Base-by-base conservation (phyloP, 2,113 vertebrate genomes). In the Piprites chloris region DNA sequence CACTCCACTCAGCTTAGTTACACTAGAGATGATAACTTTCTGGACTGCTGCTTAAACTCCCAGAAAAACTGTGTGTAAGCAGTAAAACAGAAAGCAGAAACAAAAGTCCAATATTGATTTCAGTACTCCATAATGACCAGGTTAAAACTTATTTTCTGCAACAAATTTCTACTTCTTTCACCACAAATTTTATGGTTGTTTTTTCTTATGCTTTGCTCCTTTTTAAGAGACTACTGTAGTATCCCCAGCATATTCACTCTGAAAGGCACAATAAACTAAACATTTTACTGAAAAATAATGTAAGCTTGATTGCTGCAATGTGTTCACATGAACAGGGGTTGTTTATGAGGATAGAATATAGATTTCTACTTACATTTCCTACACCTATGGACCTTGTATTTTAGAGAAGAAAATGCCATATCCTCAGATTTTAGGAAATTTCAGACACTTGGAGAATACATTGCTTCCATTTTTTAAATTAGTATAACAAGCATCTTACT, bases 61-160 rank as follows among this genome's bases (percentile, higher is more conserved):
- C 61, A 82, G 58, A 86, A 87, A 87, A 90, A 88, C 4, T 71
- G 30, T 62, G 10, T 24, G 10, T 20, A 90, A 39, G 30, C 62
- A 80, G 47, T 68, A 78, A 89, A 91, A 91, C 55, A 78, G 20
- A n/a, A 85, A 87, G 30, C 39, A 90, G n/a, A 87, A 89, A 72
- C 15, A 56, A 89, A 93, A 87, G 73, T 68, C 10, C 50, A 78
- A 5, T 72, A 65, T 52, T 75, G 22, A 72, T 94, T 75, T 69
- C 77, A 82, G 23, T 50, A 79, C 12, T 82, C n/a, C 32, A 33
- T 1, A 87, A 32, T 47, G 52, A 87, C 7, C 23, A 58, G 20
- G 7, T 78, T 76, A 75, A 89, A 81, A 84, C 1, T 49, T 65
- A 59, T 10, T 62, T 82, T 75, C 50, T 92, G 11, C 81, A 58